Conservation (phyloP, 2,888 invertebrate species). For the Dermolepida albohirtum region DNA sequence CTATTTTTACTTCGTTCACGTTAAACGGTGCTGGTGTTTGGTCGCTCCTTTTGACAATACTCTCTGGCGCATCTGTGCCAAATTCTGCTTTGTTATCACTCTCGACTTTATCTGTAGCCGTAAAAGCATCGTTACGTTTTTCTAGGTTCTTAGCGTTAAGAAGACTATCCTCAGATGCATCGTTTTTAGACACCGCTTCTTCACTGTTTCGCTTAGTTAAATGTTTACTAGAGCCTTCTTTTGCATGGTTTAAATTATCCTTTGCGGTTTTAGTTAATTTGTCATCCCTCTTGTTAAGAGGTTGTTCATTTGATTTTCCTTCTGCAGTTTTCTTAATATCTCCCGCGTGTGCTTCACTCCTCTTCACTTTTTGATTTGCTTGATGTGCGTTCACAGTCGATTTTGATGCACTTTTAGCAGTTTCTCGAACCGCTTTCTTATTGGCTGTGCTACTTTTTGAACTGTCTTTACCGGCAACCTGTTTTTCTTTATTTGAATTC, state of each 20-base stretch:
- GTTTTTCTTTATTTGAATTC: constrained; percentile 14
- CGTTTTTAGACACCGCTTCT: background rate
- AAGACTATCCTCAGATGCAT: constrained; percentile 1
- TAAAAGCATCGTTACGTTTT: constrained; percentile 19
- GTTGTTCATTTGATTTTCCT: background rate
- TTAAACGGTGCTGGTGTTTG: background rate
- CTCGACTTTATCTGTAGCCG: constrained; percentile 27
- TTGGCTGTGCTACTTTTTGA: constrained; percentile 17
- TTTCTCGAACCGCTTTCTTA: constrained; percentile 37
- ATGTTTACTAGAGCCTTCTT: background rate
- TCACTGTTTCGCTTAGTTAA: constrained; percentile 2
- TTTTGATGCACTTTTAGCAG: constrained; percentile 24
- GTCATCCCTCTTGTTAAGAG: constrained; percentile 9
- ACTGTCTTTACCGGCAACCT: background rate
- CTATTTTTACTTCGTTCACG: background rate
- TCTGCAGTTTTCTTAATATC: background rate
- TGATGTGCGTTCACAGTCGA: background rate
- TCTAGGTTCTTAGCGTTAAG: constrained; percentile 31
- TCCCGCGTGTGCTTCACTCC: background rate
- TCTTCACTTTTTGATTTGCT: constrained; percentile 5
- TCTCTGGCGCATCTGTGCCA: constrained; percentile 26
- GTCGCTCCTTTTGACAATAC: constrained; percentile 35
- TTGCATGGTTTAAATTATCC: background rate
- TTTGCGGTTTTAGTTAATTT: constrained; percentile 6
- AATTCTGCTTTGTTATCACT: constrained; percentile 30